These are phyloP conservation scores for Ophion ellenae DNA, from an alignment of 2,888 invertebrate species.

Conservation along the genomic window DNA sequence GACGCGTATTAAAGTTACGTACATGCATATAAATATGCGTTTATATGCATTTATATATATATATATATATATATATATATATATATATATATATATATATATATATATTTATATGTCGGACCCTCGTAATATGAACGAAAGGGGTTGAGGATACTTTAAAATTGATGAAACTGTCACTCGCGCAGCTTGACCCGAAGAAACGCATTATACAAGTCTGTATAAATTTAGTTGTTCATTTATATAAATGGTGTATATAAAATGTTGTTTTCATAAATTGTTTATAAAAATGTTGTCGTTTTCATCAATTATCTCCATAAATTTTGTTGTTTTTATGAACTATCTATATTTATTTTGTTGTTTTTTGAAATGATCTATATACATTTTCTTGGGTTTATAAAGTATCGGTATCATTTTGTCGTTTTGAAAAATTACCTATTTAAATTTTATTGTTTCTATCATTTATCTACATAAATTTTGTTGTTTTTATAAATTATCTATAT, in stretches of 20 bases:
- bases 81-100: neutral
- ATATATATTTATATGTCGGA: neutral
- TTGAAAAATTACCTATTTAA: no score
- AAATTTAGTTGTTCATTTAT: neutral
- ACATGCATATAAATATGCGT: neutral
- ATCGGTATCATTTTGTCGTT: no score
- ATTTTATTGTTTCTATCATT: no score
- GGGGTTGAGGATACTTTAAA: neutral
- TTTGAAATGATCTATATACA: no score
- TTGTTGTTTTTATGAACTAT: no score
- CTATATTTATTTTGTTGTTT: no score
- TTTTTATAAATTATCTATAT: no score
- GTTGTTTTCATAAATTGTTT: neutral
- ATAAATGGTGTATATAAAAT: neutral
- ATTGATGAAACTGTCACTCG: slow-evolving; percentile 9
- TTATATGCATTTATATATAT: neutral
- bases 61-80: neutral
- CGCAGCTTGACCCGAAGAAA: neutral
- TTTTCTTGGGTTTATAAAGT: no score
- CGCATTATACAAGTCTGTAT: neutral
- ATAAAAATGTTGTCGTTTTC: neutral
- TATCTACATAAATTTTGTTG: no score
- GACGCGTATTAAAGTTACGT: slow-evolving; percentile 14
- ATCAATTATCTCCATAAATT: no score
- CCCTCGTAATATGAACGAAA: slow-evolving; percentile 2